Percentiles rank a stretch among this genome's conserved stretches.
Conservation (phyloP, 2,113 vertebrate species). For the Albula goreensis region DNA sequence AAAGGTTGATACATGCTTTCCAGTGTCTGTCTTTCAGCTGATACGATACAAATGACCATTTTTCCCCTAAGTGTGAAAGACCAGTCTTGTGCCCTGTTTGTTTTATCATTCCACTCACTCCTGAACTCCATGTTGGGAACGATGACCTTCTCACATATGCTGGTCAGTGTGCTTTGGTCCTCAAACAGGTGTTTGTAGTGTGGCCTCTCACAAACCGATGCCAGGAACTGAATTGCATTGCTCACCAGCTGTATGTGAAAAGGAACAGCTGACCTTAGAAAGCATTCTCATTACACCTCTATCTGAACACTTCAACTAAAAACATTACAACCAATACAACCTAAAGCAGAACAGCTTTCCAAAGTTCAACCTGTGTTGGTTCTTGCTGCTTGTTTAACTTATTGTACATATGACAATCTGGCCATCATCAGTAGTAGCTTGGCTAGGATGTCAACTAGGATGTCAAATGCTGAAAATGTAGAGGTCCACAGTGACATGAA, state of each 20-base stretch:
- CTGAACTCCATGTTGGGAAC: slow-evolving; percentile 99
- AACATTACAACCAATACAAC: not conserved
- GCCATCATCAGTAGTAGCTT: too few species aligned
- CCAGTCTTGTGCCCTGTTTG: not conserved
- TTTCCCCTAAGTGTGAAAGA: not conserved
- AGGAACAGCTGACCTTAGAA: slow-evolving; percentile 27
- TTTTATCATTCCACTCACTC: slow-evolving; percentile 72
- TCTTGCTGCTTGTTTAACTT: not conserved
- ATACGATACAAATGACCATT: not conserved
- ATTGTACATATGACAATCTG: too few species aligned
- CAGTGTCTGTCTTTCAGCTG: not conserved
- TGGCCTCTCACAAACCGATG: slow-evolving; percentile 94
- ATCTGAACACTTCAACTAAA: not conserved
- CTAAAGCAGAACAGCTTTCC: not conserved
- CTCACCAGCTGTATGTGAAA: slow-evolving; percentile 84
- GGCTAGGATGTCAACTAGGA: too few species aligned
- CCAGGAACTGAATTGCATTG: slow-evolving; percentile 97
- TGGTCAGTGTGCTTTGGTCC: slow-evolving; percentile 93
- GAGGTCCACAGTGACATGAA: not conserved
- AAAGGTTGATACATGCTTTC: not conserved
- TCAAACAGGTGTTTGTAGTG: slow-evolving; percentile 98
- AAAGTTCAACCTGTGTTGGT: not conserved
- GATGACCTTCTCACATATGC: slow-evolving; percentile 98
- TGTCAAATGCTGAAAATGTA: not conserved
- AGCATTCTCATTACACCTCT: not conserved